These are phyloP conservation scores for Gila orcuttii DNA, from an alignment of 2,113 vertebrate genomes.

Conservation along the genomic window DNA sequence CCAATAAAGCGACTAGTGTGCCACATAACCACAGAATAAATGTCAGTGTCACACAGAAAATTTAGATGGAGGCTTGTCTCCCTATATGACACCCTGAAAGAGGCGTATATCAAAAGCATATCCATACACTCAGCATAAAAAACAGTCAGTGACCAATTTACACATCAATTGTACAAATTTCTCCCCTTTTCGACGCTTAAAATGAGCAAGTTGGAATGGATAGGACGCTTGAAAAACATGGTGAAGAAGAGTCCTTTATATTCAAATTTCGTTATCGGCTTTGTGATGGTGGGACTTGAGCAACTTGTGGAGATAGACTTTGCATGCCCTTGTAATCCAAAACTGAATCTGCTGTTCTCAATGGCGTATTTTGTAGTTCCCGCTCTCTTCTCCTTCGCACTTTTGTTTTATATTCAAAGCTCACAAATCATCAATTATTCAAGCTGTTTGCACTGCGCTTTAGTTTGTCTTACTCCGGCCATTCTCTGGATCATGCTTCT, in stretches of 20 bases:
- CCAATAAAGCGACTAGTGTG: background rate
- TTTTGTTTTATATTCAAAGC: background rate
- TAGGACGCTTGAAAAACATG: conserved; percentile 24
- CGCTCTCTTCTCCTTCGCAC: background rate
- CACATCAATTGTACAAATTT: background rate
- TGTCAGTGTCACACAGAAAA: conserved; percentile 25
- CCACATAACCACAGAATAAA: conserved; percentile 12
- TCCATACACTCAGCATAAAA: background rate
- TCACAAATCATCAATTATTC: conserved; percentile 10
- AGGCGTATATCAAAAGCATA: background rate
- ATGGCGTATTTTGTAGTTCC: conserved; percentile 13
- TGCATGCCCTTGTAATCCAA: conserved; percentile 10
- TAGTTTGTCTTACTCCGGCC: background rate
- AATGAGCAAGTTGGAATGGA: conserved; percentile 26
- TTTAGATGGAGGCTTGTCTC: background rate
- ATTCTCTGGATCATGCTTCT: conserved; percentile 9
- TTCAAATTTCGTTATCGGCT: conserved; percentile 13
- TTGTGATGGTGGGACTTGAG: conserved; percentile 21
- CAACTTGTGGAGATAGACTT: conserved; percentile 27
- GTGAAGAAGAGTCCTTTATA: conserved; percentile 27
- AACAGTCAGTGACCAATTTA: background rate
- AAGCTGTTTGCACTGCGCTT: conserved; percentile 7
- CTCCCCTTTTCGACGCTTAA: background rate
- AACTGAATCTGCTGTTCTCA: background rate
- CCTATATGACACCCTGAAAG: background rate